Evolutionary conservation across 2,113 vertebrate species (phyloP).

Genomic region (Pseudopipra pipra): DNA sequence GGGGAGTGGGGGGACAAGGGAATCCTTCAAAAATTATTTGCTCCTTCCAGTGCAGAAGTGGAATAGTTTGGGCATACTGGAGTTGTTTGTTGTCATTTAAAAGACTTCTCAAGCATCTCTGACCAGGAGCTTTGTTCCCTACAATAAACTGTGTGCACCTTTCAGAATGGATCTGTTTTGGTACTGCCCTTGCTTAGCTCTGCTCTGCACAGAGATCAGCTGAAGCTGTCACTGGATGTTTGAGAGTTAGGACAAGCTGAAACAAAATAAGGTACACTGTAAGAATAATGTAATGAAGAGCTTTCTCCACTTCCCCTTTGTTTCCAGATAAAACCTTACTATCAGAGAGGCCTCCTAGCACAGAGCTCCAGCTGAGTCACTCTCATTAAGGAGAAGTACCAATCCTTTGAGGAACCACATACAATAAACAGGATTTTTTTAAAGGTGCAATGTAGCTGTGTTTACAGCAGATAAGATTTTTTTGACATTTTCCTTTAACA

Average conservation of each 20-base stretch:
- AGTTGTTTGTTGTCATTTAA: background rate
- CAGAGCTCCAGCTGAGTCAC: background rate
- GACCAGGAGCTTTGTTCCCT: background rate
- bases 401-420: background rate
- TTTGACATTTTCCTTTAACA: background rate
- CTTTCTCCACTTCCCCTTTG: background rate
- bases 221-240: background rate
- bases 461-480: slow-evolving; percentile 10
- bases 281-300: background rate
- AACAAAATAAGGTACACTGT: background rate
- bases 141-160: background rate
- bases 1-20: background rate
- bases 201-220: background rate
- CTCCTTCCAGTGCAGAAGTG: background rate
- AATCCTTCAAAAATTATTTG: background rate
- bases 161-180: background rate
- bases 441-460: background rate
- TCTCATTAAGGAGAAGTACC: background rate
- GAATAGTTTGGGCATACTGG: background rate
- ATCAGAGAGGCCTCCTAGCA: background rate
- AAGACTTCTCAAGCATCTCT: background rate
- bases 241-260: background rate
- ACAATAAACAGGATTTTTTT: background rate
- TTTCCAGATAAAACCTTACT: background rate
- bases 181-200: background rate